phyloP scores from a whole-genome alignment of 2,797 vertebrate species.

The Falco naumanni region DNA sequence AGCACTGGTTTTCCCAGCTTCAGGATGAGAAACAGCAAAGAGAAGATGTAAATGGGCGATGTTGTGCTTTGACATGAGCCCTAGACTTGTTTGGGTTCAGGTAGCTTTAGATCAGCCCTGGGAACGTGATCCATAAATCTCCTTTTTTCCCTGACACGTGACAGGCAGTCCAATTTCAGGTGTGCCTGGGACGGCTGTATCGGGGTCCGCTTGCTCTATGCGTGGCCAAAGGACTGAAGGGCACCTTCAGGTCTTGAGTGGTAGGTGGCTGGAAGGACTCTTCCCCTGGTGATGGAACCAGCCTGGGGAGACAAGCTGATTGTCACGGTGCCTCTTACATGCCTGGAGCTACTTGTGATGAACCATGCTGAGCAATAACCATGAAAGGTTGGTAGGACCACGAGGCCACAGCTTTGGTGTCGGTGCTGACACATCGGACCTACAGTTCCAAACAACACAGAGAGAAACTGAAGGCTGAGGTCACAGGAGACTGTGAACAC shows the following conservation, averaged over 20 bases:
- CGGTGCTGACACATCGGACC: not conserved
- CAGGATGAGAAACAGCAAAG: not conserved
- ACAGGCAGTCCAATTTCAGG: not conserved
- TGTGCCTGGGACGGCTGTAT: not conserved
- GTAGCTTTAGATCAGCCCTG: not conserved
- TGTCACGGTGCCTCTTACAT: accelerated
- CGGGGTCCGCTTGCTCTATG: not conserved
- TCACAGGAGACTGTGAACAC: accelerated
- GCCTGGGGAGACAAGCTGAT: not conserved
- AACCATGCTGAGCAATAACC: not conserved
- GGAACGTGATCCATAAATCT: not conserved
- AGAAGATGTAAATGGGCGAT: not conserved
- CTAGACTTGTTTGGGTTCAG: not conserved
- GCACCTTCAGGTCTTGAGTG: not conserved
- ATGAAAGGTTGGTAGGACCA: not conserved
- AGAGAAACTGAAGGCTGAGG: not conserved
- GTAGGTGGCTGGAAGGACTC: not conserved
- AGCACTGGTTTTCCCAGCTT: not conserved
- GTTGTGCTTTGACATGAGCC: not conserved
- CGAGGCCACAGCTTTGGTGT: not conserved
- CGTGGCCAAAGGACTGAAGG: not conserved
- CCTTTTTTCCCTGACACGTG: not conserved
- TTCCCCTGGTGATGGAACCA: not conserved
- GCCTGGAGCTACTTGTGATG: not conserved
- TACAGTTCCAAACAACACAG: accelerated